Base-by-base conservation (phyloP, 1,140 invertebrate species). In the Drosophila fuyamai region DNA sequence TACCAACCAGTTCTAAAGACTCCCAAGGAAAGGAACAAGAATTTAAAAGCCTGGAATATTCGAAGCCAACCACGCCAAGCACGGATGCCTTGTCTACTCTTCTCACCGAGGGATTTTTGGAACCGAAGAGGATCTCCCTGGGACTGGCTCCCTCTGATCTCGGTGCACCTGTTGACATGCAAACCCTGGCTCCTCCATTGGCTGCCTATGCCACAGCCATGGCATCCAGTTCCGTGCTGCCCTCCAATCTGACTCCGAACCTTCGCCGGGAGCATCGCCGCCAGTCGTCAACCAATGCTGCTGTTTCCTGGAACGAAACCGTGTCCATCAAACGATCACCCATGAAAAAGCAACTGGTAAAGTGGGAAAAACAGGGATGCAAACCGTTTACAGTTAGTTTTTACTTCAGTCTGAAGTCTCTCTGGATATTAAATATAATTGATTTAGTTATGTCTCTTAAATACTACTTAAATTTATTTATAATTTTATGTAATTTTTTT, bases 61-160 rank as follows among this genome's bases (percentile, higher is more conserved):
- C 55, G 7, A 90, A 95, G 76, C 94, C 95, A 1, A 96, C 96
- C 0, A 97, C 97, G 0, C 97, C 97, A 0, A 97, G 96, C 76
- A 97, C 97, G 1, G 97, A 97, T 0, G 94, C 96, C 1, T 95
- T 97, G 93, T 88, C 83, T 1, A 97, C 97, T 1, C 95, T 96
- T 12, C 96, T 96, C 4, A 94, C 97, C 4, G 97, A 98, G 59
- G 96, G 95, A 4, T 98, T 97, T 86, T 93, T 98, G 46, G 97
- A 98, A 71, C 96, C 82, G 0, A 91, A 90, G n/a, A 71, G 91
- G 5, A 80, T 92, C 16, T 92, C 91, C 0, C 35, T 91, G 18
- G 83, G 82, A 1, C 96, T 96, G 3, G 96, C 96, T 1, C 95
- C 96, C 12, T 68, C 71, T 2, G 82, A 86, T 6, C 35, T 63